phyloP scores from a whole-genome alignment of 2,888 invertebrate genomes.

The Thyatira batis region DNA sequence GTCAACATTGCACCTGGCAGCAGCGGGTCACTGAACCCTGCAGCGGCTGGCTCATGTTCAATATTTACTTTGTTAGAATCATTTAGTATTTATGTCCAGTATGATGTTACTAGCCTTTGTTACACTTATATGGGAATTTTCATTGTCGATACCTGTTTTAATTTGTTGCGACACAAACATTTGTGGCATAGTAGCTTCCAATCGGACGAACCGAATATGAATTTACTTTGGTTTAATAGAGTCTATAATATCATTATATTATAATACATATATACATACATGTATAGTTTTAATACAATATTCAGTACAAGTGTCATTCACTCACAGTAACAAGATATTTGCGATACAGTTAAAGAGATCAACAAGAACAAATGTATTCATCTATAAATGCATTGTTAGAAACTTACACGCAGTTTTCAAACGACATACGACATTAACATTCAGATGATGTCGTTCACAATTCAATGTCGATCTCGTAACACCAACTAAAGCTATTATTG shows the following conservation, averaged over 20 bases:
- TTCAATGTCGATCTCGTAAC: neutral
- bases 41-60: neutral
- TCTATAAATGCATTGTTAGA: neutral
- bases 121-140: neutral
- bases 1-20: constrained; percentile 46
- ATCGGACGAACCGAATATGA: too few species aligned
- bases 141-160: neutral
- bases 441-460: neutral
- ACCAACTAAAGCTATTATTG: neutral
- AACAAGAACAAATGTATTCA: neutral
- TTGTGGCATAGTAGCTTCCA: too few species aligned
- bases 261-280: too few species aligned
- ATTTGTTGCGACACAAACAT: too few species aligned
- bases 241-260: too few species aligned
- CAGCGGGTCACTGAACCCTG: constrained; percentile 39
- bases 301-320: neutral
- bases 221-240: too few species aligned
- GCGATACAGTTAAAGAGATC: neutral
- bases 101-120: too few species aligned
- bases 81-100: neutral
- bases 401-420: neutral
- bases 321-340: neutral
- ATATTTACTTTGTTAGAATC: neutral
- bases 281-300: too few species aligned
- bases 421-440: neutral